phyloP scores from a whole-genome alignment of 2,888 invertebrate species.

The Fragum fragum region DNA sequence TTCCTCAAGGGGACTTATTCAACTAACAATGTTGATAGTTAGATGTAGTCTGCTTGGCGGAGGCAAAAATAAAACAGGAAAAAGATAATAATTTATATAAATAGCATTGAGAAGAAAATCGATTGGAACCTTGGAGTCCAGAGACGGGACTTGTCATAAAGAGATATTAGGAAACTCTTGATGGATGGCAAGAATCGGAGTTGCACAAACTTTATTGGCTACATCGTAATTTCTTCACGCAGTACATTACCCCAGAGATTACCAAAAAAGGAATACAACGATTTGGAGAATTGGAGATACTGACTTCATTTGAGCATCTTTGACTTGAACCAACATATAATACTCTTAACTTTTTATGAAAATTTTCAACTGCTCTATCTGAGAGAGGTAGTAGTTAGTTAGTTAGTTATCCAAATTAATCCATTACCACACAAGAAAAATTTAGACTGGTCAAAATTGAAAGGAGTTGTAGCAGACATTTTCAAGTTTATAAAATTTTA shows the following conservation, averaged over 20 bases:
- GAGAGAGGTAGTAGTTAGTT: too few relatives aligned
- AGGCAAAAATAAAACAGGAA: conserved; percentile 12
- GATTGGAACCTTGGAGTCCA: neutral
- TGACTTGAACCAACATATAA: too few relatives aligned
- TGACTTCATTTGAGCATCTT: too few relatives aligned
- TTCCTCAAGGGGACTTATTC: neutral
- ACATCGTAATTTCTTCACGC: neutral
- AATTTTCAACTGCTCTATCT: too few relatives aligned
- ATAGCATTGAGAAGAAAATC: conserved; percentile 15
- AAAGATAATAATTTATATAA: conserved; percentile 1
- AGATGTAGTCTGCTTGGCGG: neutral
- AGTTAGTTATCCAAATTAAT: too few relatives aligned
- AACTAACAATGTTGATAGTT: neutral
- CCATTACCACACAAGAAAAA: too few relatives aligned
- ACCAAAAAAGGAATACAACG: neutral
- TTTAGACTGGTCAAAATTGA: too few relatives aligned
- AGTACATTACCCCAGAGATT: neutral
- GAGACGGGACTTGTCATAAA: conserved; percentile 19
- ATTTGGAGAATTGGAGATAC: neutral
- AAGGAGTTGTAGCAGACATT: too few relatives aligned
- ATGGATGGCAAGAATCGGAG: neutral
- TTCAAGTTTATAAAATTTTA: too few relatives aligned
- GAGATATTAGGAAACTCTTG: neutral
- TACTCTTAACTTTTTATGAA: too few relatives aligned
- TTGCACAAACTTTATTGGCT: conserved; percentile 8